Evolutionary conservation across 2,888 invertebrate species (phyloP).

Genomic region (Corbicula japonica): DNA sequence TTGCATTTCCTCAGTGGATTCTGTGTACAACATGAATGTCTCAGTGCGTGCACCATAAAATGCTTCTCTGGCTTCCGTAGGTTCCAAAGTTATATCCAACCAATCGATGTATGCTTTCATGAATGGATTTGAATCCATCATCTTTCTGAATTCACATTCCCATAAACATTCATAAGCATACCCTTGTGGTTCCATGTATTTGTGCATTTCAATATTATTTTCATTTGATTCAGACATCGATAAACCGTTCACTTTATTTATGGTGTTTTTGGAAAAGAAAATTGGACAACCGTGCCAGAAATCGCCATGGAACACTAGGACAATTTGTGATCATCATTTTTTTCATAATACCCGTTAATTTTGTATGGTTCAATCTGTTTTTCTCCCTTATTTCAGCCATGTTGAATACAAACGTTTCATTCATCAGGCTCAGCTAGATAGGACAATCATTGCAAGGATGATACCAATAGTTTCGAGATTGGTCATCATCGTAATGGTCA

Average conservation of each 20-base stretch:
- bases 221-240: constrained; percentile 5
- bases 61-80: background rate
- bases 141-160: constrained; percentile 14
- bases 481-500: constrained; percentile 6
- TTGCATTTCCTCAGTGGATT: background rate
- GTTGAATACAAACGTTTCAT: constrained; percentile 20
- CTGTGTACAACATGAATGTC: constrained; percentile 1
- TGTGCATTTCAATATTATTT: background rate
- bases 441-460: constrained; percentile 40
- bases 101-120: constrained; percentile 2
- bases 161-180: background rate
- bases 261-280: constrained; percentile 19
- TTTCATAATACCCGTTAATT: constrained; percentile 43
- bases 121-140: background rate
- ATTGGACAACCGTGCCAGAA: too few species aligned
- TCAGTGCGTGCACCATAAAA: background rate
- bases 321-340: constrained; percentile 12
- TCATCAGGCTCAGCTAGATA: constrained; percentile 28
- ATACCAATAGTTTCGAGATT: constrained; percentile 44
- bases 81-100: constrained; percentile 1
- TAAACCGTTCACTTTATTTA: constrained; percentile 21
- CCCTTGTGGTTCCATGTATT: background rate
- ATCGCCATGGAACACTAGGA: too few species aligned
- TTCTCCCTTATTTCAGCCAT: constrained; percentile 25
- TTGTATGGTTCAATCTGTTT: constrained; percentile 44